A percentile compares a stretch with the other conserved stretches of the same genome.
These are phyloP conservation scores for Rousettus madagascariensis DNA, from an alignment of 2,797 vertebrate genomes.

Conservation along the genomic window DNA sequence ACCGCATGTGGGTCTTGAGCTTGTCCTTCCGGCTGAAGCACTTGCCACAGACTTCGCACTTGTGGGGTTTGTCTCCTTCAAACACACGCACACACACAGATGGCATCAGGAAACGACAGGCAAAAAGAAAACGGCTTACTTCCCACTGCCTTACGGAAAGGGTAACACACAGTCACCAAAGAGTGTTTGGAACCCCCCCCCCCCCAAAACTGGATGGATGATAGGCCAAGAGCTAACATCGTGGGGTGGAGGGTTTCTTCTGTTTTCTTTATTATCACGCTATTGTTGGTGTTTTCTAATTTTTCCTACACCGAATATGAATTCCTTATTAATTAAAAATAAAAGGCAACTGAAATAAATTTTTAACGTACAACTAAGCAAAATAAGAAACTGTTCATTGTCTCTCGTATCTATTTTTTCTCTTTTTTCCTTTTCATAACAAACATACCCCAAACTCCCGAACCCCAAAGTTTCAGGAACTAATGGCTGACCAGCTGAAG, in stretches of 20 bases:
- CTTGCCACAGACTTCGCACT: constrained; percentile 96
- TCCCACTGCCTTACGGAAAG: not conserved
- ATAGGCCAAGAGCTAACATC: not conserved
- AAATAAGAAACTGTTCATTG: not conserved
- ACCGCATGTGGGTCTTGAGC: constrained; percentile 96
- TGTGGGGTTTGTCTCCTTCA: constrained; percentile 97
- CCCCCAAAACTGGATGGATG: rapidly evolving
- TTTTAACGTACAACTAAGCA: no score
- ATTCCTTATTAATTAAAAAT: not conserved
- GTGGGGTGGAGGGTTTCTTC: not conserved
- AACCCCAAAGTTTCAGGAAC: not conserved
- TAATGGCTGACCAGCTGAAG: not conserved
- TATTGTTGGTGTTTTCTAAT: not conserved
- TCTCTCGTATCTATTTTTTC: not conserved
- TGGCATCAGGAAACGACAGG: not conserved
- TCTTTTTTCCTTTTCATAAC: not conserved
- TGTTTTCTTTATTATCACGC: not conserved
- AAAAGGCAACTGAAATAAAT: not conserved
- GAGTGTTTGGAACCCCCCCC: not conserved
- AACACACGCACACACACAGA: not conserved
- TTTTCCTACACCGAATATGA: not conserved
- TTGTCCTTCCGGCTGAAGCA: constrained; percentile 98
- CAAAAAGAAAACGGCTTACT: not conserved
- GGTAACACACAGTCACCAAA: rapidly evolving
- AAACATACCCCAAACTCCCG: not conserved